phyloP scores from a whole-genome alignment of 2,113 vertebrate species.

The Leptodactylus fuscus region DNA sequence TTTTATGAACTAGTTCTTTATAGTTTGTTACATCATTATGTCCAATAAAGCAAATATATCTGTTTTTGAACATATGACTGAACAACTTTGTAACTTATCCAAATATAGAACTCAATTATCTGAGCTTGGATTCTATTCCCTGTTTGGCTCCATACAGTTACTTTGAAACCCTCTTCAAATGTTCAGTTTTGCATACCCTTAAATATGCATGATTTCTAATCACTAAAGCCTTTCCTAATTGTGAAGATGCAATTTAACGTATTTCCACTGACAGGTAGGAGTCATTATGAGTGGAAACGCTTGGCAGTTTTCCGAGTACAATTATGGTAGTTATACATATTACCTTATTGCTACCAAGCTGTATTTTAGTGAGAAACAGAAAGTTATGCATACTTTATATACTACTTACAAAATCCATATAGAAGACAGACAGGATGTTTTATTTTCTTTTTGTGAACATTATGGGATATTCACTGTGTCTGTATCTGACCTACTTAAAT shows the following conservation, averaged over 20 bases:
- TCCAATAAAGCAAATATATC: no score
- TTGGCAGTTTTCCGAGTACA: slow-evolving; percentile 67
- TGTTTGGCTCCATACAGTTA: background rate
- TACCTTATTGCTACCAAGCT: slow-evolving; percentile 18
- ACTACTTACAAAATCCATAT: background rate
- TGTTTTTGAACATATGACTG: background rate
- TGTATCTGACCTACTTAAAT: background rate
- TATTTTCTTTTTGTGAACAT: background rate
- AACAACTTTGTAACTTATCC: slow-evolving; percentile 2
- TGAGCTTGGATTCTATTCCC: background rate
- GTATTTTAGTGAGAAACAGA: background rate
- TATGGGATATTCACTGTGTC: background rate
- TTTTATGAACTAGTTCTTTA: no score
- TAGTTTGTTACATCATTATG: no score
- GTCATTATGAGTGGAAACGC: slow-evolving; percentile 66
- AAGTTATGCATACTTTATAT: background rate
- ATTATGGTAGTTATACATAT: slow-evolving; percentile 61
- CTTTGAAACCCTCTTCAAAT: slow-evolving; percentile 63
- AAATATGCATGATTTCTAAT: slow-evolving; percentile 76
- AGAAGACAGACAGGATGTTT: background rate
- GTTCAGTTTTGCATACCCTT: slow-evolving; percentile 68
- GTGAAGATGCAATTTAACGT: slow-evolving; percentile 68
- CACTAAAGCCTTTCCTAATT: slow-evolving; percentile 70
- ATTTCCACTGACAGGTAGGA: slow-evolving; percentile 67
- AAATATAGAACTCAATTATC: slow-evolving; percentile 25